These are phyloP conservation scores for Arrhamphus sclerolepis DNA, from an alignment of 2,797 vertebrate genomes.

Conservation along the genomic window DNA sequence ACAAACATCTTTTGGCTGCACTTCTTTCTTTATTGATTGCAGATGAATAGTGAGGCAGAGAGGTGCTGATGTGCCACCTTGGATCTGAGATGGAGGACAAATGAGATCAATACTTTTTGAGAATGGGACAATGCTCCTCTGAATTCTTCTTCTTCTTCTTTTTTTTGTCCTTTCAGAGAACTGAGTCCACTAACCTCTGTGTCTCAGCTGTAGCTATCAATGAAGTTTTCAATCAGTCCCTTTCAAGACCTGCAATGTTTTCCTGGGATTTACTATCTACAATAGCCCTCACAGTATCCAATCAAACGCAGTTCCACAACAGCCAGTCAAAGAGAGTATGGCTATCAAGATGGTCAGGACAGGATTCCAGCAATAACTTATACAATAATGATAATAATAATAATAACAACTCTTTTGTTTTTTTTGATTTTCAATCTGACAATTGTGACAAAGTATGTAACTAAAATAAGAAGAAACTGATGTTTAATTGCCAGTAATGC, in stretches of 20 bases:
- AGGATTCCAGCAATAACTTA: no score
- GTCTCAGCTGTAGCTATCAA: background rate
- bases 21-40: conserved; percentile 31
- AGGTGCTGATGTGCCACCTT: conserved; percentile 41
- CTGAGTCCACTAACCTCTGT: background rate
- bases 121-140: conserved; percentile 16
- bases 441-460: no score
- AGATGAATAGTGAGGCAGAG: conserved; percentile 32
- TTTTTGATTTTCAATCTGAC: no score
- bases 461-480: no score
- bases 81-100: conserved; percentile 23
- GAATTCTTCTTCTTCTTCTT: conserved; percentile 1
- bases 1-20: conserved; percentile 25
- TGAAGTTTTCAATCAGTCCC: conserved; percentile 3
- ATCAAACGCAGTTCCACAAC: background rate
- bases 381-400: no score
- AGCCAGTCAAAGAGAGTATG: background rate
- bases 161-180: background rate
- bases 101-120: conserved; percentile 14
- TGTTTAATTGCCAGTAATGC: no score
- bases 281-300: no score
- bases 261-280: background rate
- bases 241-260: background rate
- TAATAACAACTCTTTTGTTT: no score
- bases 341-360: background rate